Percentiles rank a stretch among this genome's conserved stretches.
Evolutionary conservation across 2,888 invertebrate species (phyloP).

Genomic region (Rhingia campestris): DNA sequence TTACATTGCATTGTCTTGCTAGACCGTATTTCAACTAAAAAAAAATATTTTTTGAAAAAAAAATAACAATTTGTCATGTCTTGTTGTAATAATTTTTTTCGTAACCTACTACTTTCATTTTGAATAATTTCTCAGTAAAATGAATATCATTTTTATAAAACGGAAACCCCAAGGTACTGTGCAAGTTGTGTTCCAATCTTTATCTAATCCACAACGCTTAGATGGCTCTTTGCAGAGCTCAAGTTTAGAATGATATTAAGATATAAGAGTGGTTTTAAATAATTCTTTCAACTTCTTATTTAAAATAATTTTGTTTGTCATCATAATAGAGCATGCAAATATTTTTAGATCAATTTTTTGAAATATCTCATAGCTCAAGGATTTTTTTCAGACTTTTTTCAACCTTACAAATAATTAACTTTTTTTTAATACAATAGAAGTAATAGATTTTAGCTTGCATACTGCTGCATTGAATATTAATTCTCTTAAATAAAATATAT

Average conservation of each 20-base stretch:
- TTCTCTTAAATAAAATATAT: conserved; percentile 8
- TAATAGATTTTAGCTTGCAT: conserved; percentile 58
- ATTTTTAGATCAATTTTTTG: conserved; percentile 39
- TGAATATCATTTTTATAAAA: conserved; percentile 58
- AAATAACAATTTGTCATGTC: conserved; percentile 49
- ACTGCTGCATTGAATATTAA: conserved; percentile 34
- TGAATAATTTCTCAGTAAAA: conserved; percentile 57
- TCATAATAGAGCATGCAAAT: conserved; percentile 61
- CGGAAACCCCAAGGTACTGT: conserved; percentile 3
- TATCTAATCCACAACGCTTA: conserved; percentile 16
- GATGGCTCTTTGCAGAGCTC: not conserved
- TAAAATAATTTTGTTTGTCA: conserved; percentile 27
- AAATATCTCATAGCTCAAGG: conserved; percentile 22
- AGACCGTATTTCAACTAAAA: conserved; percentile 64
- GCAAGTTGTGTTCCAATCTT: conserved; percentile 27
- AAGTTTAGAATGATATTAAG: conserved; percentile 26
- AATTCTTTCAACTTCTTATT: conserved; percentile 34
- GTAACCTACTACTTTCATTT: conserved; percentile 45
- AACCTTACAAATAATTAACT: conserved; percentile 18
- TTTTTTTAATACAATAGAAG: conserved; percentile 41
- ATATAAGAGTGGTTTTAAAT: conserved; percentile 66
- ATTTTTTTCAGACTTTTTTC: conserved; percentile 30
- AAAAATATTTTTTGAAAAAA: not conserved
- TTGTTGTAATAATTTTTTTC: conserved; percentile 35
- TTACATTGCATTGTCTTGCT: conserved; percentile 74